Conservation (phyloP, 92 coral and sea anemone species). For the Siderastrea radians region DNA sequence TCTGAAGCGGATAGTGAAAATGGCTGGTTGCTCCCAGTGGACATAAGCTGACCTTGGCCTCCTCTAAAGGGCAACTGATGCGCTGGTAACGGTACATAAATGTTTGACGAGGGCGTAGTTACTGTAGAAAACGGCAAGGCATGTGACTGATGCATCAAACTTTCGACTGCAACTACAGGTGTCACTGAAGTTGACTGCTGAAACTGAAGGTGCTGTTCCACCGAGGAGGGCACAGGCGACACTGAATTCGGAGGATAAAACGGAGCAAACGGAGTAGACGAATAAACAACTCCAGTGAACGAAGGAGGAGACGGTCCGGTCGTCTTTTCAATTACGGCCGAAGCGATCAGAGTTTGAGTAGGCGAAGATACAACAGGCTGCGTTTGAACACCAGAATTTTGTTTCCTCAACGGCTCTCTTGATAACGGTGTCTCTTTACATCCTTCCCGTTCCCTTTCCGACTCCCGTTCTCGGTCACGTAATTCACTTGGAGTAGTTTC, state of each 20-base stretch:
- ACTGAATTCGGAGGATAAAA: constrained; percentile 20
- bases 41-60: constrained; percentile 14
- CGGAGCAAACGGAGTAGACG: constrained; percentile 2
- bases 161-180: constrained; percentile 20
- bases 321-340: background rate
- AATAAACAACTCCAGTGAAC: background rate
- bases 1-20: constrained; percentile 9
- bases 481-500: background rate
- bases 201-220: constrained; percentile 19
- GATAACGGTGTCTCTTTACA: constrained; percentile 10
- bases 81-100: background rate
- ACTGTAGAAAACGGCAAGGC: constrained; percentile 8
- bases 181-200: constrained; percentile 20
- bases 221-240: background rate
- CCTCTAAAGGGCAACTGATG: constrained; percentile 10
- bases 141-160: constrained; percentile 7
- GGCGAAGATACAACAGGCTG: constrained; percentile 30
- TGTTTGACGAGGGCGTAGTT: background rate
- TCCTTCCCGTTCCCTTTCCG: background rate
- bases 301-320: constrained; percentile 15
- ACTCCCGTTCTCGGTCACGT: constrained; percentile 6
- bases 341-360: background rate
- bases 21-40: constrained; percentile 17
- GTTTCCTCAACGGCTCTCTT: constrained; percentile 4
- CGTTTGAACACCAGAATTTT: constrained; percentile 27